Evolutionary conservation across 2,888 invertebrate species (phyloP).

Genomic region (Lithophane leautieri): DNA sequence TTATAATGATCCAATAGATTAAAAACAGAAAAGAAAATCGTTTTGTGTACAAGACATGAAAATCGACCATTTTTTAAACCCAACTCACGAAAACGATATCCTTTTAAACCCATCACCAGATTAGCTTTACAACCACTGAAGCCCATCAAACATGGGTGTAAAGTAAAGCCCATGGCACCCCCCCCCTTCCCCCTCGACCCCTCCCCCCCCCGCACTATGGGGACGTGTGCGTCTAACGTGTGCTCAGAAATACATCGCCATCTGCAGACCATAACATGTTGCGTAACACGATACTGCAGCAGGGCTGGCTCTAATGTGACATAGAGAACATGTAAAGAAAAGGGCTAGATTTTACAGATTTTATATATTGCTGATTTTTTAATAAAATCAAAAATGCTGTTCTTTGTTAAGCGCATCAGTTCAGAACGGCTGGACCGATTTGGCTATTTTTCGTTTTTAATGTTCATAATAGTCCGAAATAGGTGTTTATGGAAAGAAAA

Average conservation of each 20-base stretch:
- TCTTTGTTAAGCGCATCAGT: too few relatives aligned
- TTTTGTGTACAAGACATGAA: too few relatives aligned
- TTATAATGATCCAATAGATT: too few relatives aligned
- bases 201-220: background rate
- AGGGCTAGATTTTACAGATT: background rate
- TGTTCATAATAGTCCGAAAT: background rate
- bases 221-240: conserved; percentile 61
- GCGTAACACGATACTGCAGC: conserved; percentile 73
- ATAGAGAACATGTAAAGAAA: background rate
- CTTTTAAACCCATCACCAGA: conserved; percentile 8
- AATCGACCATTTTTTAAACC: too few relatives aligned
- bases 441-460: background rate
- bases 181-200: background rate
- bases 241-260: conserved; percentile 74
- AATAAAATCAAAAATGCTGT: too few relatives aligned
- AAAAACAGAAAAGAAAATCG: too few relatives aligned
- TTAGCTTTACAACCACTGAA: conserved; percentile 17
- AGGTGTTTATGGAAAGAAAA: background rate
- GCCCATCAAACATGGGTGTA: conserved; percentile 23
- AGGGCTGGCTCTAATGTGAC: conserved; percentile 69
- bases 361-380: too few relatives aligned
- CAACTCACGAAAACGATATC: background rate
- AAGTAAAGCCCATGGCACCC: background rate
- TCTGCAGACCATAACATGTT: conserved; percentile 72
- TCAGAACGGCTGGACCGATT: too few relatives aligned